phyloP scores from a whole-genome alignment of 2,888 invertebrate species.

The Cheilosia pagana region DNA sequence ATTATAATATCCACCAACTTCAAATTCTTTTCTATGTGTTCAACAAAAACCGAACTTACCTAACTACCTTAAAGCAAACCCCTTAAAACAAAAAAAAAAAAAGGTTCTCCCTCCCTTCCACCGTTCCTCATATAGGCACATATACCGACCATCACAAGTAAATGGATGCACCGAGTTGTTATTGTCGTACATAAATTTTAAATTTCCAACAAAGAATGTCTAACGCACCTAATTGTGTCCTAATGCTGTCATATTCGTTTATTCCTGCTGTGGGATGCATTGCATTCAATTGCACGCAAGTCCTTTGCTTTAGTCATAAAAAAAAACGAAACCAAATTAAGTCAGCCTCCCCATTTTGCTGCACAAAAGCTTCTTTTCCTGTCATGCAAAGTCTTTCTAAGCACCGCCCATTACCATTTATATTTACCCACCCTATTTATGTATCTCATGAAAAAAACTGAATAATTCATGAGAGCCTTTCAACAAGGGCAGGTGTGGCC shows the following conservation, averaged over 20 bases:
- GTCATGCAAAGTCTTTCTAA: background rate
- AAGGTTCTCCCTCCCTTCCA: background rate
- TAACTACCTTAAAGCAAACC: background rate
- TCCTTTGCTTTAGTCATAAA: conserved; percentile 33
- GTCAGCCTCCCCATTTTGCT: conserved; percentile 59
- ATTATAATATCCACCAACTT: background rate
- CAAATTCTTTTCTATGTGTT: background rate
- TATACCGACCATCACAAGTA: no score
- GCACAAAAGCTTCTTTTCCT: conserved; percentile 56
- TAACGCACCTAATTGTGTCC: conserved; percentile 65
- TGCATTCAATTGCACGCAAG: conserved; percentile 60
- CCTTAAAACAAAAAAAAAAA: background rate
- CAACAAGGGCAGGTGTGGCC: conserved; percentile 35
- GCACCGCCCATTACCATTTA: conserved; percentile 38
- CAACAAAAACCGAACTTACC: background rate
- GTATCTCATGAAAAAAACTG: conserved; percentile 24
- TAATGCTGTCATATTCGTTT: conserved; percentile 65
- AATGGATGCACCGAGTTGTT: conserved; percentile 25
- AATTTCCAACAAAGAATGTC: conserved; percentile 57
- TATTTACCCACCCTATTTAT: conserved; percentile 35
- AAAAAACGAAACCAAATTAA: conserved; percentile 35
- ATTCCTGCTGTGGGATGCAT: conserved; percentile 34
- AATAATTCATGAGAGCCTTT: conserved; percentile 62
- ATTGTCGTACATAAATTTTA: conserved; percentile 61
- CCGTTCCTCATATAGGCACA: background rate